Percentiles rank a stretch among this genome's conserved stretches.
Evolutionary conservation across 1,140 invertebrate genomes (phyloP).

Genomic region (Drosophila kanapiae): DNA sequence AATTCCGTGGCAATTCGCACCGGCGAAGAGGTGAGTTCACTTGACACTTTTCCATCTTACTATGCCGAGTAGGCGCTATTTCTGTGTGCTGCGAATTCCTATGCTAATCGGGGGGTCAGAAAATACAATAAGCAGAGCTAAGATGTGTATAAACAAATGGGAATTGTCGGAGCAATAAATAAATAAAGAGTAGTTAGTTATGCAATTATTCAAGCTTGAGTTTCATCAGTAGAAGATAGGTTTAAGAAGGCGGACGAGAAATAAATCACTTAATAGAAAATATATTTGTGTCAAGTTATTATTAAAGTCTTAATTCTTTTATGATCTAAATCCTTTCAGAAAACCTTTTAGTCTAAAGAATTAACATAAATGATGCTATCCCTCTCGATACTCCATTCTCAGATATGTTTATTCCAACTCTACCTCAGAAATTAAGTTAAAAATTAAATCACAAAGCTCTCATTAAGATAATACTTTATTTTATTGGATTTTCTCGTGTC

Average conservation of each 20-base stretch:
- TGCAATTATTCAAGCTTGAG: background rate
- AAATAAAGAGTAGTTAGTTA: background rate
- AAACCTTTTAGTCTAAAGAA: background rate
- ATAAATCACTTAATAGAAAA: background rate
- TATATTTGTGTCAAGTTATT: background rate
- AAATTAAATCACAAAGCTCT: background rate
- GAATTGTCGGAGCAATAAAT: background rate
- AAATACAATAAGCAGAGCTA: background rate
- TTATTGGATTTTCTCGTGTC: slow-evolving; percentile 1
- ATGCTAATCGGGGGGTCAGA: slow-evolving; percentile 15
- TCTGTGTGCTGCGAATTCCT: slow-evolving; percentile 18
- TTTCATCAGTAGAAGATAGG: background rate
- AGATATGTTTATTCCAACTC: background rate
- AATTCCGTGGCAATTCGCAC: slow-evolving; percentile 74
- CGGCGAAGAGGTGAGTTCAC: slow-evolving; percentile 77
- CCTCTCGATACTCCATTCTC: background rate
- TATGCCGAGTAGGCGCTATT: slow-evolving; percentile 9
- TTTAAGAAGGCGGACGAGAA: background rate
- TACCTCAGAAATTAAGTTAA: too few relatives aligned
- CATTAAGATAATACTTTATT: background rate
- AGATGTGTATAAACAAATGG: background rate
- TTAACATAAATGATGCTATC: background rate
- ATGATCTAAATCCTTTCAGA: background rate
- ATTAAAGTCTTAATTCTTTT: too few relatives aligned
- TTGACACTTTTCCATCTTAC: slow-evolving; percentile 11